phyloP scores from a whole-genome alignment of 1,140 invertebrate species.

The Zaprionus vittiger region DNA sequence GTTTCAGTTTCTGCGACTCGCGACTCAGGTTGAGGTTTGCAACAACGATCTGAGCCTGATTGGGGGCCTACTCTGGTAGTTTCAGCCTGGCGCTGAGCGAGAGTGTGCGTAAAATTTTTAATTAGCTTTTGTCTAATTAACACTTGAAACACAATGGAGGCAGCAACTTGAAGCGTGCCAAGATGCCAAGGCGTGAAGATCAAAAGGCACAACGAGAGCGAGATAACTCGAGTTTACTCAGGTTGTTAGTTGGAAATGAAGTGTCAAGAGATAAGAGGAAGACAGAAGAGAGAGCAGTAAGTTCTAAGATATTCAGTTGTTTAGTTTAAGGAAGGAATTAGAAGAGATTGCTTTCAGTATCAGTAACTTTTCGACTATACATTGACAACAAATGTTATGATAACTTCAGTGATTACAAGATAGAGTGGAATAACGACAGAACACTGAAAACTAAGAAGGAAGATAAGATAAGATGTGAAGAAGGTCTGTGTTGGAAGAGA shows the following conservation, averaged over 20 bases:
- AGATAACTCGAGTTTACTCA: neutral
- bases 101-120: conserved; percentile 76
- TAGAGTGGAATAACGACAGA: neutral
- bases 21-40: neutral
- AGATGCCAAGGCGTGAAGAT: conserved; percentile 78
- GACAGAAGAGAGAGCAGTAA: too few species aligned
- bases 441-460: neutral
- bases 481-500: too few species aligned
- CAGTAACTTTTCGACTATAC: too few species aligned
- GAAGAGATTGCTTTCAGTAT: too few species aligned
- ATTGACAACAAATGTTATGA: neutral
- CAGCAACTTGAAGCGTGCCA: conserved; percentile 63
- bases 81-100: conserved; percentile 31
- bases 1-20: conserved; percentile 1
- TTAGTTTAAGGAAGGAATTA: too few species aligned
- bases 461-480: neutral
- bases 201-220: conserved; percentile 47
- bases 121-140: conserved; percentile 80
- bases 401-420: neutral
- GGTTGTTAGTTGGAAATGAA: neutral
- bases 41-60: conserved; percentile 9
- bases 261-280: neutral
- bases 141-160: conserved; percentile 60
- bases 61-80: conserved; percentile 11
- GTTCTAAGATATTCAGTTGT: too few species aligned